Conservation (phyloP, 2,113 vertebrate genomes). For the Verasper variegatus region DNA sequence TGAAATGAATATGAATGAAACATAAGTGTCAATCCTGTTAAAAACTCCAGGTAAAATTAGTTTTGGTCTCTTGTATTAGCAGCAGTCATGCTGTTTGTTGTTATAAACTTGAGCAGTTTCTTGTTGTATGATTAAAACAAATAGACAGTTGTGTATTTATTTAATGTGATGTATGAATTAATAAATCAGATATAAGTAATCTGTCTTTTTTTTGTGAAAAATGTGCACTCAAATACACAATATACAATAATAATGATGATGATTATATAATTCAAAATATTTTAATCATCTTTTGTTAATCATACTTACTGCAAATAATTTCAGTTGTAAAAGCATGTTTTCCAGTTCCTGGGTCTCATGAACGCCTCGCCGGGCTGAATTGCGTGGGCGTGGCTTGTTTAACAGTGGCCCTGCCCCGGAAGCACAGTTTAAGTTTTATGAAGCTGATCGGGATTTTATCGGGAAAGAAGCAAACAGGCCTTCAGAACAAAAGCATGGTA, state of each 20-base stretch:
- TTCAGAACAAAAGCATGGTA: conserved; percentile 10
- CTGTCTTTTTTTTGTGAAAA: too few relatives aligned
- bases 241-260: too few relatives aligned
- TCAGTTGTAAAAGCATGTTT: background rate
- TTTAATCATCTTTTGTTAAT: background rate
- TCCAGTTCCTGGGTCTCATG: background rate
- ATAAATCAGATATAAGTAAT: too few relatives aligned
- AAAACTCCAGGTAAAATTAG: too few relatives aligned
- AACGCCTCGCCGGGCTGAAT: conserved; percentile 18
- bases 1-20: background rate
- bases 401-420: conserved; percentile 17
- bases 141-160: conserved; percentile 1
- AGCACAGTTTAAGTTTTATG: background rate
- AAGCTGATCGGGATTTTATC: background rate
- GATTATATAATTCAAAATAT: background rate
- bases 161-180: background rate
- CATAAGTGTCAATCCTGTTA: too few relatives aligned
- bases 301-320: background rate
- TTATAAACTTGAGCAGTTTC: too few relatives aligned
- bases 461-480: accelerated
- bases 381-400: conserved; percentile 22
- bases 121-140: background rate
- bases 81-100: too few relatives aligned
- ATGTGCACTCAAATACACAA: background rate
- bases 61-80: too few relatives aligned